Evolutionary conservation across 2,888 invertebrate species (phyloP).

Genomic region (Nymphalis polychloros): DNA sequence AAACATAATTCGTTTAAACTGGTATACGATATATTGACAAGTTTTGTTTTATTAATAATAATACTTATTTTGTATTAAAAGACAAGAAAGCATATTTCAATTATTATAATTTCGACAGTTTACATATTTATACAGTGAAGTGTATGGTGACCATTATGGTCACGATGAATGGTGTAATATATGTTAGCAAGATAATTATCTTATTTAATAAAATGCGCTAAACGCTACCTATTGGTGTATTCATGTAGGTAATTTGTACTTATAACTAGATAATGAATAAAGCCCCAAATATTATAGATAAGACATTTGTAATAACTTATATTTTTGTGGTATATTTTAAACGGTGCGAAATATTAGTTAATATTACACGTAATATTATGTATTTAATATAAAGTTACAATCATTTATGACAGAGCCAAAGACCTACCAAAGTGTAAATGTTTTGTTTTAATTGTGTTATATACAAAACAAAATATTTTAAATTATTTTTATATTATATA

Average conservation of each 20-base stretch:
- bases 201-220: slow-evolving; percentile 22
- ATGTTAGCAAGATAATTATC: not conserved
- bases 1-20: too few species aligned
- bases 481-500: not conserved
- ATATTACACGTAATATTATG: slow-evolving; percentile 2
- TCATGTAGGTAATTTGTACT: slow-evolving; percentile 18
- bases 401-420: not conserved
- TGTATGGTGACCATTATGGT: not conserved
- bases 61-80: not conserved
- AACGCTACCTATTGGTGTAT: slow-evolving; percentile 31
- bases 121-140: not conserved
- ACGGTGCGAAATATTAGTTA: slow-evolving; percentile 24
- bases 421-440: not conserved
- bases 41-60: too few species aligned
- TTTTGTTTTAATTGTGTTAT: not conserved
- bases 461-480: not conserved
- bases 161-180: not conserved
- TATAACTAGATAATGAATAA: slow-evolving; percentile 17
- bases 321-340: slow-evolving; percentile 25
- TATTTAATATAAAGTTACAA: not conserved
- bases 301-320: slow-evolving; percentile 17
- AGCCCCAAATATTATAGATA: slow-evolving; percentile 20
- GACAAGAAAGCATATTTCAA: too few species aligned
- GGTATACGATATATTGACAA: too few species aligned
- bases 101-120: not conserved